These are phyloP conservation scores for Sebastes goodei DNA, from an alignment of 2,797 vertebrate species.

Conservation along the genomic window DNA sequence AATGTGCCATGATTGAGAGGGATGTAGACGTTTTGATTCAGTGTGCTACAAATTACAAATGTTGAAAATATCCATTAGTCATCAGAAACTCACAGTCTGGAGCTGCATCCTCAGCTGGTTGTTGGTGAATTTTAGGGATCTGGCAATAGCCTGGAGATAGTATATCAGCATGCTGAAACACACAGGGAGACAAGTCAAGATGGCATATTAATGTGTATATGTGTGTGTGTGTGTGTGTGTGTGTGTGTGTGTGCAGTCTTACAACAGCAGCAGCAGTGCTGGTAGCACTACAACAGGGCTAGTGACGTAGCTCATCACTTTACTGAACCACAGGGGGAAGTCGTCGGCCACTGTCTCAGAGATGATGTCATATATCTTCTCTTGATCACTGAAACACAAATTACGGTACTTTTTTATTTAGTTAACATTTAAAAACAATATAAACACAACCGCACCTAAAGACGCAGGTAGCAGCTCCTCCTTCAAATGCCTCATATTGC, in stretches of 20 bases:
- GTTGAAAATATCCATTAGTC: neutral
- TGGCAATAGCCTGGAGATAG: slow-evolving; percentile 96
- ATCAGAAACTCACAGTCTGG: slow-evolving; percentile 89
- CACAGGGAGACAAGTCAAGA: slow-evolving; percentile 8
- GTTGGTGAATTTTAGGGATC: slow-evolving; percentile 97
- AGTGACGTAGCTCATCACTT: slow-evolving; percentile 89
- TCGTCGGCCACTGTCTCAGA: slow-evolving; percentile 91
- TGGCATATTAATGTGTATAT: neutral
- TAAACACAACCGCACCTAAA: neutral
- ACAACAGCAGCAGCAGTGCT: slow-evolving; percentile 93
- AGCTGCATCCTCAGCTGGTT: slow-evolving; percentile 95
- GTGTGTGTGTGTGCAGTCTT: slow-evolving; percentile 70
- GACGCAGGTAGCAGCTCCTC: no score
- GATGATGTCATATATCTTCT: slow-evolving; percentile 98
- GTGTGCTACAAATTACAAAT: neutral
- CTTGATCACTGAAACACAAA: slow-evolving; percentile 86
- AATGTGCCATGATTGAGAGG: neutral
- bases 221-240: neutral
- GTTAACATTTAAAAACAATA: neutral
- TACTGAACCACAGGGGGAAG: slow-evolving; percentile 93
- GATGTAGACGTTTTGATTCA: neutral
- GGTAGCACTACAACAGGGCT: slow-evolving; percentile 95
- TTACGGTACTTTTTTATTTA: neutral
- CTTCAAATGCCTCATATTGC: neutral
- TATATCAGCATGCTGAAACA: slow-evolving; percentile 95